These are phyloP conservation scores for Malurus leucopterus DNA, from an alignment of 2,797 vertebrate species.

Conservation along the genomic window DNA sequence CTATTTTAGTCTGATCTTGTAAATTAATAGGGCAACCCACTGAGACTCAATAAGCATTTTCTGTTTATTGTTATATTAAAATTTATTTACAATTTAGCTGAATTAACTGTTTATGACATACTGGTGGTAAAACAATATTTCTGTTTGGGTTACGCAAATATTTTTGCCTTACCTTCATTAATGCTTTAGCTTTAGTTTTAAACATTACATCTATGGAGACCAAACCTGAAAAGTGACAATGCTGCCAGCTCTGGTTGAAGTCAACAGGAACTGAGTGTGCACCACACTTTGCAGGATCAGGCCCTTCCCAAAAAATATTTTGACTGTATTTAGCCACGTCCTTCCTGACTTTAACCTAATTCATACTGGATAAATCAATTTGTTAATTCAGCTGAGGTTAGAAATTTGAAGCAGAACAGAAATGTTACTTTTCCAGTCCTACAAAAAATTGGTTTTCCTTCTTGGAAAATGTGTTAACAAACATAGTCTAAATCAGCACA, in stretches of 20 bases:
- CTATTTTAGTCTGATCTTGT: constrained; percentile 58
- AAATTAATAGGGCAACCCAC: constrained; percentile 51
- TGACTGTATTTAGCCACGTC: neutral
- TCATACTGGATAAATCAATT: neutral
- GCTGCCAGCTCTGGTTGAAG: neutral
- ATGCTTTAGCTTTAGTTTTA: neutral
- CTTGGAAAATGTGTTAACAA: neutral
- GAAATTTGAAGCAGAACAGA: neutral
- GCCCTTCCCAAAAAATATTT: neutral
- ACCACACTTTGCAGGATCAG: neutral
- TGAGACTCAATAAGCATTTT: constrained; percentile 66
- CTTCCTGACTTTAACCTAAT: neutral
- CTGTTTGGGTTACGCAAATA: neutral
- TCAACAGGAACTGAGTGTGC: neutral
- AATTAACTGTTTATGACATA: neutral
- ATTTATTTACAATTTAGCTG: neutral
- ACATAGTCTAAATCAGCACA: neutral
- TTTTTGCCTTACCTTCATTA: neutral
- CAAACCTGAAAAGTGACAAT: neutral
- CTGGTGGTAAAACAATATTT: neutral
- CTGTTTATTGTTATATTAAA: constrained; percentile 17
- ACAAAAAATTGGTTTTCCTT: neutral
- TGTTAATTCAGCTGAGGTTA: neutral
- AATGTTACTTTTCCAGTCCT: neutral
- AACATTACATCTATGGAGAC: neutral